Evolutionary conservation across 1,140 invertebrate species (phyloP).

Genomic region (Atopsyche davidsoni): DNA sequence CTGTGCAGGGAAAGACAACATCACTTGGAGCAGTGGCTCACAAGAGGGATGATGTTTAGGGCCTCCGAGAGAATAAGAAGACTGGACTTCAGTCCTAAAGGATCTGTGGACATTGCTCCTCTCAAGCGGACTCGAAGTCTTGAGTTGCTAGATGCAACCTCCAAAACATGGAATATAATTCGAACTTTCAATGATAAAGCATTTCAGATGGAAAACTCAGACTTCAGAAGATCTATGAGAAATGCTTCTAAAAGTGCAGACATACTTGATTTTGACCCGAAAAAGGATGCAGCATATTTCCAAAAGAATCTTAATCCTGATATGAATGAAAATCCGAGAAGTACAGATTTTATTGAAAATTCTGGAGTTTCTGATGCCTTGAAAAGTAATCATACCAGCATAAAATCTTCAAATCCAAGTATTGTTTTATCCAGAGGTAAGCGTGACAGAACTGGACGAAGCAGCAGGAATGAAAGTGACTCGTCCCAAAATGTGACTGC

Average conservation of each 20-base stretch:
- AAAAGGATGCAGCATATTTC: conserved; percentile 1
- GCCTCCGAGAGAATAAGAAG: conserved; percentile 52
- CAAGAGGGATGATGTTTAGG: conserved; percentile 52
- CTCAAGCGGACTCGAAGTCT: conserved; percentile 58
- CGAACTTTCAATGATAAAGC: conserved; percentile 39
- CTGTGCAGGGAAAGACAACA: conserved; percentile 59
- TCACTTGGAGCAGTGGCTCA: conserved; percentile 64
- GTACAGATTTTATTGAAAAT: conserved; percentile 1
- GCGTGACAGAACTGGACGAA: conserved; percentile 31
- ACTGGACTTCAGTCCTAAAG: conserved; percentile 49
- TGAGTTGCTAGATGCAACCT: conserved; percentile 51
- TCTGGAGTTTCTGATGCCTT: neutral
- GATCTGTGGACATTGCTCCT: conserved; percentile 53
- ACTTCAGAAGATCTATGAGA: conserved; percentile 36
- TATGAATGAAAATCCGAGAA: conserved; percentile 8
- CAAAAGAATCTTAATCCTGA: conserved; percentile 10
- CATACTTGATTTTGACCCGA: conserved; percentile 23
- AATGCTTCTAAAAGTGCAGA: conserved; percentile 44
- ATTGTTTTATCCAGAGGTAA: conserved; percentile 11
- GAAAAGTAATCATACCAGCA: conserved; percentile 8
- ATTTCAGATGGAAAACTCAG: conserved; percentile 38
- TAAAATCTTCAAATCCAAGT: conserved; percentile 23
- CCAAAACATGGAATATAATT: conserved; percentile 42
- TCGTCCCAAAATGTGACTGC: conserved; percentile 42
- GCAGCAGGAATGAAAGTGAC: conserved; percentile 37